Evolutionary conservation across 1,140 invertebrate genomes (phyloP), one percentile per base, ranked within the genome.

Genomic region (Idris sp.): DNA sequence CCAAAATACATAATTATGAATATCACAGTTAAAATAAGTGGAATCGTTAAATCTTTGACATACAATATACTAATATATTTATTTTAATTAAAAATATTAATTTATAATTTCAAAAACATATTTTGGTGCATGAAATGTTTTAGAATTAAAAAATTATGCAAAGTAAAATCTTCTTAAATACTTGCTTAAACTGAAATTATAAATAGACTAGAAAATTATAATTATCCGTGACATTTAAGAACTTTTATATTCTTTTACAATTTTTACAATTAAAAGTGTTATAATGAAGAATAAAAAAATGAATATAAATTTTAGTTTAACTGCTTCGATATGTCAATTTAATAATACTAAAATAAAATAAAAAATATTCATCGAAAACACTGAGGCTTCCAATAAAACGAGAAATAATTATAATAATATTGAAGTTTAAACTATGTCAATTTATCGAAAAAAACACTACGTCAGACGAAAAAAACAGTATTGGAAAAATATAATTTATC

Each of bases 191-290:
- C 19, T 43, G 59, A 35, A 64, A 43, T 14, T 43, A 53, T 35
- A 36, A 59, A 53, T 64, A 64, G 38, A 18, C 44, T 64, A 64
- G 59, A 53, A 30, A n/a, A 28, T 53, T 44, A 64, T 16, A 28
- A 51, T 62, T 53, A 53, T 53, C 53, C 41, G 22, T 44, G 38
- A 53, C 38, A 46, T 64, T 64, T 53, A 18, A 44, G 44, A 53
- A 64, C 35, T 38, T n/a, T n/a, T 64, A 64, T 64, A 64, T 64
- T 64, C 59, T 64, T 64, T 64, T 64, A 64, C 59, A 35, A 51
- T 43, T 62, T 62, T 53, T 64, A 64, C 48, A 51, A 54, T 38
- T 6, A 44, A 25, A 33, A 43, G 36, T 41, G 26, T 61, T 10
- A 53, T 53, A 30, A 48, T 36, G 43, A 40, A 43, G n/a, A 13